phyloP scores from a whole-genome alignment of 2,888 invertebrate species.

The Bellardia pandia region DNA sequence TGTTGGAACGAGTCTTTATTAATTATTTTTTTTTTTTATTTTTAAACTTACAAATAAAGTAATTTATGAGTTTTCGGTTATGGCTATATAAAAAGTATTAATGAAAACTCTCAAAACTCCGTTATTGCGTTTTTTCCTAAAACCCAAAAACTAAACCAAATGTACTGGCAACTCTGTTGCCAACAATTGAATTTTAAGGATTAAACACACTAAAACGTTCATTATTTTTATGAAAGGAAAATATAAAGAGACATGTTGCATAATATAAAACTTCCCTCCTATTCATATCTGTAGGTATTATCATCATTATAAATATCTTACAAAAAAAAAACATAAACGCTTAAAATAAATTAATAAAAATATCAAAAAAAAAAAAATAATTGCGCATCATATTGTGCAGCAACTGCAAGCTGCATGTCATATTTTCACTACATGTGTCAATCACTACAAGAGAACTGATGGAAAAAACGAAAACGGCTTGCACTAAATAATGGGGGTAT shows the following conservation, averaged over 20 bases:
- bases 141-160: neutral
- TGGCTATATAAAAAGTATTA: no score
- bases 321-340: neutral
- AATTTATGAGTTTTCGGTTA: no score
- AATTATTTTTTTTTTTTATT: no score
- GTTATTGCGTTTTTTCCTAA: no score
- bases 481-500: slow-evolving; percentile 42
- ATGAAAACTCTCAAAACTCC: no score
- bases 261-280: slow-evolving; percentile 36
- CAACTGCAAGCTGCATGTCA: slow-evolving; percentile 71
- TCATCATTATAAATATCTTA: no score
- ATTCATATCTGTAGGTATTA: no score
- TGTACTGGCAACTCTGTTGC: slow-evolving; percentile 22
- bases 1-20: no score
- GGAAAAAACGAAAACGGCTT: slow-evolving; percentile 12
- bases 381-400: slow-evolving; percentile 57
- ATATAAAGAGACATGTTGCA: slow-evolving; percentile 11
- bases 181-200: slow-evolving; percentile 34
- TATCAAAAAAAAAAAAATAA: slow-evolving; percentile 60
- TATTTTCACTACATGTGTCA: slow-evolving; percentile 64
- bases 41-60: no score
- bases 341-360: slow-evolving; percentile 42
- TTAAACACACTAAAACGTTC: slow-evolving; percentile 36
- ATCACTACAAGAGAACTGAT: slow-evolving; percentile 43
- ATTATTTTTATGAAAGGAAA: neutral